Base-by-base conservation (phyloP, 2,888 invertebrate species). In the Acanthopleura granulata region DNA sequence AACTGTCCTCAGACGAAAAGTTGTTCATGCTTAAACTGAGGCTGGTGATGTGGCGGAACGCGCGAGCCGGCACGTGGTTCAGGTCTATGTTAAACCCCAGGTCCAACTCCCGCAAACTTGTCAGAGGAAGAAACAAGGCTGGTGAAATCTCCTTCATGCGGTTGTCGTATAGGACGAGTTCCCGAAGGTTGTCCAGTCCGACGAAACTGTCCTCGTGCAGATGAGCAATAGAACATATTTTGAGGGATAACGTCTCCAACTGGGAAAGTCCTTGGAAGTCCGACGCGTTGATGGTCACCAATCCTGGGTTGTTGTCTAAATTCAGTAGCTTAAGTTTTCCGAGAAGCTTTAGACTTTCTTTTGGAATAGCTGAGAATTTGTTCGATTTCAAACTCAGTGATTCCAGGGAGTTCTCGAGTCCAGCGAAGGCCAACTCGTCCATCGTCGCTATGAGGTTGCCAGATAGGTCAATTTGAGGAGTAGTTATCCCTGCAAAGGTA, bases 11-110 rank as follows among this genome's bases (percentile, higher is more conserved):
- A 6, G 66, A 66, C 16, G 66, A 66, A 14, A 66, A 66, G 29
- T 66, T 66, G 66, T 66, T 66, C 66, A 66, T 66, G 25, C 29
- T 66, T 6, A 66, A 27, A 66, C 66, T 66, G 4, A 66, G 66
- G 25, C 66, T 22, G 15, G 16, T 66, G 6, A 66, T 22, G 25
- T 66, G 18, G 22, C 29, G 22, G 25, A 66, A 66, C 15, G 66
- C 66, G 25, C 29, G 27, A 6, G 66, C 25, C 14, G 66, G 66
- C 16, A 66, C 25, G 22, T 18, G 15, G 6, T 66, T 6, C 16
- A 66, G 22, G 16, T 25, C 66, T 9, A 40, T 3, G 25, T 66
- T 66, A 27, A 27, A 27, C 16, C 66, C 66, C 6, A 66, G 29
- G 25, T 66, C 66, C 6, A 66, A 25, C 25, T 66, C 16, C 66